These are phyloP conservation scores for Anabas testudineus DNA, from an alignment of 2,797 vertebrate genomes.

Conservation along the genomic window DNA sequence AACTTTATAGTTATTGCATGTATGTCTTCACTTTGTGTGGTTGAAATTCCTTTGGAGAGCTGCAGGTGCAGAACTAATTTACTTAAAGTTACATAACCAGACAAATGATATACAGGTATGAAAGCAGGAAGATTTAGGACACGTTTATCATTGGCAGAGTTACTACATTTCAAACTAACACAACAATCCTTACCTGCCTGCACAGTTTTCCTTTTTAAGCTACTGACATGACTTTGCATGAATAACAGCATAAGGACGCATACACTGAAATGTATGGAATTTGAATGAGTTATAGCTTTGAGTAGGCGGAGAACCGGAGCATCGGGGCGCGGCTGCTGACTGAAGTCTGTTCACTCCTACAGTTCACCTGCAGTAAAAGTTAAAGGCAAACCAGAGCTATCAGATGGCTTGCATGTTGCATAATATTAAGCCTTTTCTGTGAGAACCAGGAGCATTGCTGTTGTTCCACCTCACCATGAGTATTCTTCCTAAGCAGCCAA, in stretches of 20 bases:
- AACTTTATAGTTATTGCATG: neutral
- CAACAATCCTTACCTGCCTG: slow-evolving; percentile 40
- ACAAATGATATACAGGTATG: slow-evolving; percentile 36
- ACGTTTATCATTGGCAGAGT: neutral
- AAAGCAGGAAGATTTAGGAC: slow-evolving; percentile 29
- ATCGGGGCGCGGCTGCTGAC: neutral
- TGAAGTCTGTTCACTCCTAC: slow-evolving; percentile 13
- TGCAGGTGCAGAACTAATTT: slow-evolving; percentile 16
- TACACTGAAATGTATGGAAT: slow-evolving; percentile 54
- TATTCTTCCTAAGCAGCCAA: neutral
- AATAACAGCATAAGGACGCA: neutral
- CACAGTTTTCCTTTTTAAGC: slow-evolving; percentile 33
- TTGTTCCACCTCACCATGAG: neutral
- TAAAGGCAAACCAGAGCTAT: slow-evolving; percentile 19
- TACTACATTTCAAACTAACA: slow-evolving; percentile 3
- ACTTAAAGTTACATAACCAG: slow-evolving; percentile 29
- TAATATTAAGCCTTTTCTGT: slow-evolving; percentile 27
- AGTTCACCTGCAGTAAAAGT: slow-evolving; percentile 46
- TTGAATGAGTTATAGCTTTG: neutral
- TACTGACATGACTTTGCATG: slow-evolving; percentile 32
- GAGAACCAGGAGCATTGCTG: slow-evolving; percentile 17
- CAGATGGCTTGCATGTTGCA: slow-evolving; percentile 7
- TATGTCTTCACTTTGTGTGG: neutral
- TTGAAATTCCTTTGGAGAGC: neutral
- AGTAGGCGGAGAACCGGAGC: neutral